A percentile compares a stretch with the other conserved stretches of the same genome.
These are phyloP conservation scores for Malacosoma neustria DNA, from an alignment of 2,888 invertebrate genomes.

Conservation along the genomic window DNA sequence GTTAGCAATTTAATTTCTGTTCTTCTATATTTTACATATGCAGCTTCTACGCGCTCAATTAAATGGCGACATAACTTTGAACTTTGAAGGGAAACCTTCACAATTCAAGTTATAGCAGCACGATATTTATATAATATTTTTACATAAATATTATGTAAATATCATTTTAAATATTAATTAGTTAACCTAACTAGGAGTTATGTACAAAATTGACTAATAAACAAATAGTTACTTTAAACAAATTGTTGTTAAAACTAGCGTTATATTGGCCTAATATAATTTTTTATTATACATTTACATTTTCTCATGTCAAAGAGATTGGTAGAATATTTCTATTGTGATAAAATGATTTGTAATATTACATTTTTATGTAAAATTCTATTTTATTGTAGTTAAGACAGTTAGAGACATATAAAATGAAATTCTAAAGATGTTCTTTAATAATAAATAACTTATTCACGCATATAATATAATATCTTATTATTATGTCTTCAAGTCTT, in stretches of 20 bases:
- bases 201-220: slow-evolving; percentile 9
- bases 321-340: background rate
- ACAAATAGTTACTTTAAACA: background rate
- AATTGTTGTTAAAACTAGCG: background rate
- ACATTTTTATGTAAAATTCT: background rate
- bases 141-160: slow-evolving; percentile 15
- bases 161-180: background rate
- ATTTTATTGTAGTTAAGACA: background rate
- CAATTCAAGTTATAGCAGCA: slow-evolving; percentile 21
- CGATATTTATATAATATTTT: too few species aligned
- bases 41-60: background rate
- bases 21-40: too few species aligned
- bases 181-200: slow-evolving; percentile 7
- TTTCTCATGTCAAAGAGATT: background rate
- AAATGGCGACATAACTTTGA: slow-evolving; percentile 24
- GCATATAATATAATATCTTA: too few species aligned
- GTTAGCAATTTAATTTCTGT: too few species aligned
- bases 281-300: background rate
- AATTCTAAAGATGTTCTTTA: too few species aligned
- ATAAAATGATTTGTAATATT: background rate
- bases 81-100: slow-evolving; percentile 25
- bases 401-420: too few species aligned
- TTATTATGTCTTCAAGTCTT: too few species aligned
- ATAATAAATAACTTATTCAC: too few species aligned
- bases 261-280: background rate